Base-by-base conservation (phyloP, 1,140 invertebrate genomes). In the Luehdorfia chinensis region DNA sequence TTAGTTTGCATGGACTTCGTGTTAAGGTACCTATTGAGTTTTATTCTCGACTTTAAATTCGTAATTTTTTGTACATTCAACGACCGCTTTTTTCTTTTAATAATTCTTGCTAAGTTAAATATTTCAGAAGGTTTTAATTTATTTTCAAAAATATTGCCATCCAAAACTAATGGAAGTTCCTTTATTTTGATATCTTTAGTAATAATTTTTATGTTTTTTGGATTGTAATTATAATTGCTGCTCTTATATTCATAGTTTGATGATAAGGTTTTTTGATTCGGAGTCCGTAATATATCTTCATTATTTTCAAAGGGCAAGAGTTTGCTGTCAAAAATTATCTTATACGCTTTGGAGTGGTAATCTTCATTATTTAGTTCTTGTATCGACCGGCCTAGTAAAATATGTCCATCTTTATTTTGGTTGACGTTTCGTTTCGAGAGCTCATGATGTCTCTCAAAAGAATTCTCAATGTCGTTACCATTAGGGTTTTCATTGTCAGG, bases 1-100 rank as follows among this genome's bases (percentile, higher is more conserved):
- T 68, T 78, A 15, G 58, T 58, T 1, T 57, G n/a, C 56, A 74
- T 75, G 15, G 55, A 36, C 2, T 70, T 64, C 9, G 70, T 81
- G 7, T 81, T 80, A 4, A 81, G 39, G 44, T 47, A 84, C 48
- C 56, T 67, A 28, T 62, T 74, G 6, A 75, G 4, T 56, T 70
- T 73, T 5, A 64, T 62, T 53, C 75, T 81, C 3, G 50, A 68
- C 41, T 71, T 77, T 3, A 77, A 32, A 27, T 72, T 74, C 5
- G 64, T 66, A 30, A 69, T 63, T 47, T 68, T 68, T 47, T 71
- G 60, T 0, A 81, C 59, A 14, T 28, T 60, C 1, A 59, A 1
- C 1, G 66, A 61, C 36, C 73, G 23, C 39, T 68, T 81, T 16
- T 64, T 65, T 48, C 75, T 63, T 7, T 58, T 27, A 6, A 37